Evolutionary conservation across 1,140 invertebrate genomes (phyloP).

Genomic region (Monochamus saltuarius): DNA sequence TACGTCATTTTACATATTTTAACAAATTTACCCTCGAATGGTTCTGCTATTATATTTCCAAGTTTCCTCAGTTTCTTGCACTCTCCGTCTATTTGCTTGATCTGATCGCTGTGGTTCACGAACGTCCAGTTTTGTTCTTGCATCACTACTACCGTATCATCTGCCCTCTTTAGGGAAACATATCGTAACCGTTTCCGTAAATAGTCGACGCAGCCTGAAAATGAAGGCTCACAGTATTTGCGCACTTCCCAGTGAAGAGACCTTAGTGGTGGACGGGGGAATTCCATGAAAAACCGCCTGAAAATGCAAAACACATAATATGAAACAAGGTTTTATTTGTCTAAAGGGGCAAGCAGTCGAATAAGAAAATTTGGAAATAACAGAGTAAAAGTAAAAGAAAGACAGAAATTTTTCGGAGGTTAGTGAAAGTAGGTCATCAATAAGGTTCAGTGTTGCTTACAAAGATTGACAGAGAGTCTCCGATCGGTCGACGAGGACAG

Average conservation of each 20-base stretch:
- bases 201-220: conserved; percentile 59
- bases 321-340: too few species aligned
- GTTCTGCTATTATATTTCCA: conserved; percentile 53
- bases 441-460: too few species aligned
- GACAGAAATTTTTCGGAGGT: too few species aligned
- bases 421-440: too few species aligned
- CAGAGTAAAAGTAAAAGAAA: too few species aligned
- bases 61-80: conserved; percentile 52
- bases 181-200: conserved; percentile 52
- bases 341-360: too few species aligned
- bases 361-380: too few species aligned
- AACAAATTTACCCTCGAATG: conserved; percentile 55
- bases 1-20: too few species aligned
- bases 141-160: conserved; percentile 56
- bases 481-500: too few species aligned
- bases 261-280: conserved; percentile 59
- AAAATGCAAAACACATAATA: neutral
- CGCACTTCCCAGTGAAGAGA: conserved; percentile 63
- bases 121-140: conserved; percentile 53
- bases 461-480: too few species aligned
- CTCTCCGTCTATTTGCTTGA: conserved; percentile 52
- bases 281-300: conserved; percentile 49
- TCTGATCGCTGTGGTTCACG: conserved; percentile 45
- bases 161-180: conserved; percentile 50
- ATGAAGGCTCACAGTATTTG: conserved; percentile 56